phyloP scores from a whole-genome alignment of 2,113 vertebrate genomes.

The Oriolus oriolus region DNA sequence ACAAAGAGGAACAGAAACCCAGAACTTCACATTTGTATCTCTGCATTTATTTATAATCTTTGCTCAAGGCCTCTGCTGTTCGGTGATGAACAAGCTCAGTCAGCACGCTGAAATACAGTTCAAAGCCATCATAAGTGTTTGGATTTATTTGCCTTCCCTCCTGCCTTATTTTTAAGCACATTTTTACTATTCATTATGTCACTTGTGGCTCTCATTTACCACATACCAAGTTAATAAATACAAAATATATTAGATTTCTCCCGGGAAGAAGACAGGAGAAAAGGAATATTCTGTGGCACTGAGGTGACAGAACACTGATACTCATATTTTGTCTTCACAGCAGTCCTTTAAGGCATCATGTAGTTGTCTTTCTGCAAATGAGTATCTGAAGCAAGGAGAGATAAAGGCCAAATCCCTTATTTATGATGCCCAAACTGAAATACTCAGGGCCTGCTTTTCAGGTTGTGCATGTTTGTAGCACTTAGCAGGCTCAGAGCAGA shows the following conservation, averaged over 20 bases:
- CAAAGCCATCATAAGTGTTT: background rate
- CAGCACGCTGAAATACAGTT: background rate
- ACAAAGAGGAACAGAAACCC: background rate
- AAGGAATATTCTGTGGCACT: background rate
- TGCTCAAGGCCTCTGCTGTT: background rate
- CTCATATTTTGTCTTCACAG: background rate
- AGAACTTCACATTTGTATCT: background rate
- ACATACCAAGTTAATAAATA: background rate
- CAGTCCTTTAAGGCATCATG: rapidly evolving
- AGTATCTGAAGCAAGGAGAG: background rate
- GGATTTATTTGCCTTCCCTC: background rate
- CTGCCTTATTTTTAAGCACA: background rate
- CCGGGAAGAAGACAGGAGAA: background rate
- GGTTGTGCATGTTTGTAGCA: background rate
- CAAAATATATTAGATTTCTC: background rate
- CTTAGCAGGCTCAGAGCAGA: background rate
- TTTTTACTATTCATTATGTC: background rate
- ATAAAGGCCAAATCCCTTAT: background rate
- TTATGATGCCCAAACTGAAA: background rate
- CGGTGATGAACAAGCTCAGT: background rate
- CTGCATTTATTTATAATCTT: background rate
- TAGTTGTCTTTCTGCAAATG: background rate
- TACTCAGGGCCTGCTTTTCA: background rate
- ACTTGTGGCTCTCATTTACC: background rate
- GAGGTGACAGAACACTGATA: background rate